Conservation (phyloP, 2,888 invertebrate genomes). For the Frankliniella fusca region DNA sequence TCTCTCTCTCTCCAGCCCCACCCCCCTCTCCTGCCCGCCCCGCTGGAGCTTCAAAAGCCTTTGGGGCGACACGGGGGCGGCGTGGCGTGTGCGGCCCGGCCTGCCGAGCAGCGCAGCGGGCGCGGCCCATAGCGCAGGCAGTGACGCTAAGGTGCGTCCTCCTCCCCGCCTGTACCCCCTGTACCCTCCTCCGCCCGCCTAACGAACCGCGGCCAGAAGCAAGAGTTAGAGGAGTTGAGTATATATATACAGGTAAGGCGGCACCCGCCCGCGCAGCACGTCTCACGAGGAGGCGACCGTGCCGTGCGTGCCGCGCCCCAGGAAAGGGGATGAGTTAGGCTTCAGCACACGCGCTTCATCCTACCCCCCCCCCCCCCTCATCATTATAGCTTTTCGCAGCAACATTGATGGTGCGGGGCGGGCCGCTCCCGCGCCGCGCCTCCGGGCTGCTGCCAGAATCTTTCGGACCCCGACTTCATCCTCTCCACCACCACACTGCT, state of each 20-base stretch:
- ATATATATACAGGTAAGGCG: too few relatives aligned
- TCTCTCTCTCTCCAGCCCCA: neutral
- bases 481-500: too few relatives aligned
- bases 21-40: neutral
- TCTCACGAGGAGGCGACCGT: neutral
- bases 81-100: neutral
- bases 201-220: neutral
- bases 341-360: neutral
- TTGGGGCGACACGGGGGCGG: neutral
- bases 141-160: neutral
- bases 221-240: neutral
- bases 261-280: neutral
- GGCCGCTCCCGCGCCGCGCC: too few relatives aligned
- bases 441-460: too few relatives aligned
- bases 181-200: neutral
- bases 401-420: neutral
- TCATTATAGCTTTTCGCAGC: neutral
- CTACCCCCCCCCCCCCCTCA: neutral
- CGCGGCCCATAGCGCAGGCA: too few relatives aligned
- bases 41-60: neutral
- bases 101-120: neutral
- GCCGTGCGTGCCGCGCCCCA: too few relatives aligned
- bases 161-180: neutral
- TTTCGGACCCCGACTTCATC: too few relatives aligned
- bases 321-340: too few relatives aligned